Conservation (phyloP, 2,888 invertebrate genomes). For the Beris morrisii region DNA sequence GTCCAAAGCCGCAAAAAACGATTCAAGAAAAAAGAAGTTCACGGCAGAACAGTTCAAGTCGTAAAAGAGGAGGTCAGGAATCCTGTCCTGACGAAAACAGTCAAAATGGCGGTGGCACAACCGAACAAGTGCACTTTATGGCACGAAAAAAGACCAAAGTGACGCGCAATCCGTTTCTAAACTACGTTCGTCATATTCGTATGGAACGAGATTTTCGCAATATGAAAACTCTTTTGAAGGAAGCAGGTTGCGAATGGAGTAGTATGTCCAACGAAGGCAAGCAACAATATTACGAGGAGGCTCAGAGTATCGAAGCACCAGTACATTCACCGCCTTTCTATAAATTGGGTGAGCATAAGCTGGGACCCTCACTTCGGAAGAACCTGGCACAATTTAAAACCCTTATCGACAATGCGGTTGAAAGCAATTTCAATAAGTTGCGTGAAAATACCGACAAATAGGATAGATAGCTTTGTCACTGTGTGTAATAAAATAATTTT, state of each 20-base stretch:
- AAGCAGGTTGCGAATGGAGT: slow-evolving; percentile 17
- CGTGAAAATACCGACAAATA: not conserved
- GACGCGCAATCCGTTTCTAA: slow-evolving; percentile 16
- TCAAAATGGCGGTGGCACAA: too few relatives aligned
- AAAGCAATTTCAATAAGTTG: slow-evolving; percentile 1
- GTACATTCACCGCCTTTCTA: not conserved
- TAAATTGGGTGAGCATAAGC: slow-evolving; percentile 18
- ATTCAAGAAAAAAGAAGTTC: too few relatives aligned
- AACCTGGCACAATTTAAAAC: slow-evolving; percentile 18
- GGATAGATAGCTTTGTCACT: too few relatives aligned
- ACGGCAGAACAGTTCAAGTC: too few relatives aligned
- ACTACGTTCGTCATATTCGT: slow-evolving; percentile 16
- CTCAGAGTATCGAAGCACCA: not conserved
- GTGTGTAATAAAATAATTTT: too few relatives aligned
- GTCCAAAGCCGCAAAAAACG: too few relatives aligned
- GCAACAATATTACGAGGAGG: slow-evolving; percentile 2
- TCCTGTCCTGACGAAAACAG: too few relatives aligned
- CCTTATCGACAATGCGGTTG: slow-evolving; percentile 9
- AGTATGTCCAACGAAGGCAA: slow-evolving; percentile 3
- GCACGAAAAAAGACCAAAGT: not conserved
- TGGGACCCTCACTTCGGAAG: not conserved
- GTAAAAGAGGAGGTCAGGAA: too few relatives aligned
- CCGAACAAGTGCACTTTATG: too few relatives aligned
- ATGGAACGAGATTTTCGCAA: slow-evolving; percentile 17
- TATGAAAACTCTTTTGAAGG: slow-evolving; percentile 4